Percentiles rank a stretch among this genome's conserved stretches.
phyloP scores from a whole-genome alignment of 2,113 vertebrate species.

The Mastomys natalensis region DNA sequence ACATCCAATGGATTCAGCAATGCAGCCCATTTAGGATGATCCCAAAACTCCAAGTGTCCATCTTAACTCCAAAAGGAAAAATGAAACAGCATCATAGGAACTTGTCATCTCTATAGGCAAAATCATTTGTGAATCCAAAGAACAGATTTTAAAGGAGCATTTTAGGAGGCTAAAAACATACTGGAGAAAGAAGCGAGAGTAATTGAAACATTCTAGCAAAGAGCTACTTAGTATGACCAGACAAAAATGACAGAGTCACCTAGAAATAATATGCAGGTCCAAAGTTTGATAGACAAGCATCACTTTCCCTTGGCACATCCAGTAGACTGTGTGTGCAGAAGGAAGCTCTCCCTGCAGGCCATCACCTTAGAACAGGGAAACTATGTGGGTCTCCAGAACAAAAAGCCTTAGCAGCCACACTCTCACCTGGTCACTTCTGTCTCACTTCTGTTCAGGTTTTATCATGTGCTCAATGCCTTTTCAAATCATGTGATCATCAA shows the following conservation, averaged over 20 bases:
- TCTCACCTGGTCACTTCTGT: not conserved
- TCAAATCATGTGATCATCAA: not conserved
- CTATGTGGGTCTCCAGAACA: not conserved
- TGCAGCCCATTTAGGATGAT: not conserved
- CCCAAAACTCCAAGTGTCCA: not conserved
- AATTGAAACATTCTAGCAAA: not conserved
- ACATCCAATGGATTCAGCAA: not conserved
- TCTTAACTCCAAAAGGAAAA: not conserved
- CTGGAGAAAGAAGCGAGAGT: not conserved
- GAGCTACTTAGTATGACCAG: not conserved
- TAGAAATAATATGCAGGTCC: not conserved
- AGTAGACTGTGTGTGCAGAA: rapidly evolving
- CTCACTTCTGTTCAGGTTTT: not conserved
- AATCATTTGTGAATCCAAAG: not conserved
- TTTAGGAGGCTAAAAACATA: not conserved
- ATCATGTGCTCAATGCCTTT: not conserved
- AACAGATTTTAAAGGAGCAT: not conserved
- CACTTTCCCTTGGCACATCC: rapidly evolving
- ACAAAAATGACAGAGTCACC: not conserved
- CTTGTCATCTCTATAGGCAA: conserved; percentile 3
- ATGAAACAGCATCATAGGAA: not conserved
- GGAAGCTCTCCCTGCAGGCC: not conserved
- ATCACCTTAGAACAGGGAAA: not conserved
- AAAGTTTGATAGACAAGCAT: not conserved
- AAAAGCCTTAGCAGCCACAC: not conserved